These are phyloP conservation scores for Delichon dasypus DNA, from an alignment of 2,797 vertebrate genomes.

Conservation along the genomic window DNA sequence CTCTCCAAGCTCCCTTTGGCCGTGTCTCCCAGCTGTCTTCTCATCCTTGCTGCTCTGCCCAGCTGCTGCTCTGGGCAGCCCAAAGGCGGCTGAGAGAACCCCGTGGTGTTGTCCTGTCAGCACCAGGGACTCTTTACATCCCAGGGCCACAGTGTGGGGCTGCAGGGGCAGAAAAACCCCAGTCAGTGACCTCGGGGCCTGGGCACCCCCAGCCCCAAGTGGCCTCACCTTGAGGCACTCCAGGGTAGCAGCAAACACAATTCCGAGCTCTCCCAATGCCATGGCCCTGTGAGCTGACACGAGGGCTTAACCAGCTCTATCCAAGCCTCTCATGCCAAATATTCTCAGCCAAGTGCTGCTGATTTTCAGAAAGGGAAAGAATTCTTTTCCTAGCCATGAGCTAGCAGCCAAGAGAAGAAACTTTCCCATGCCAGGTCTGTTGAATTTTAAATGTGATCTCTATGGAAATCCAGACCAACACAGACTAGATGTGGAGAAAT, in stretches of 20 bases:
- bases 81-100: accelerated
- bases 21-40: not conserved
- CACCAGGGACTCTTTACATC: not conserved
- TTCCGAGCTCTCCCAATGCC: not conserved
- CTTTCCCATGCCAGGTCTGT: accelerated
- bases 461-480: not conserved
- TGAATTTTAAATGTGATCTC: not conserved
- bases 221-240: not conserved
- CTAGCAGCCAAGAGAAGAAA: not conserved
- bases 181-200: accelerated
- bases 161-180: not conserved
- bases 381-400: not conserved
- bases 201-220: not conserved
- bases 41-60: not conserved
- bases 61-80: not conserved
- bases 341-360: not conserved
- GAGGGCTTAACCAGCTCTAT: not conserved
- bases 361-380: not conserved
- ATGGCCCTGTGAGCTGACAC: not conserved
- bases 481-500: not conserved
- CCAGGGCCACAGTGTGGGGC: not conserved
- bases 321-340: not conserved
- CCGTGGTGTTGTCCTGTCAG: not conserved
- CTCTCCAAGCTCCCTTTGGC: not conserved
- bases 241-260: not conserved